These are phyloP conservation scores for Operophtera brumata DNA, from an alignment of 2,888 invertebrate genomes.

Conservation along the genomic window DNA sequence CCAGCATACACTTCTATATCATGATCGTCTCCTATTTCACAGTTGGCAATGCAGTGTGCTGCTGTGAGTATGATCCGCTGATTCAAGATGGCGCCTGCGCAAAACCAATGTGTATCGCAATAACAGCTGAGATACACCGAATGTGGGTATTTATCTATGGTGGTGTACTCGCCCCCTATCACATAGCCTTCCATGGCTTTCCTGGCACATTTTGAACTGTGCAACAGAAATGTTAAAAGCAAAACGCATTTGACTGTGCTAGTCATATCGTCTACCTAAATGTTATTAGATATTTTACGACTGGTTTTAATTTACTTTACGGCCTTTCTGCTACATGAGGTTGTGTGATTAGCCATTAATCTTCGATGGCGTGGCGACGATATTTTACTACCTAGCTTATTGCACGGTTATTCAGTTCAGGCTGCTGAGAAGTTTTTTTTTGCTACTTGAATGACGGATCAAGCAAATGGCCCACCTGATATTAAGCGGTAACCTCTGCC, in stretches of 20 bases:
- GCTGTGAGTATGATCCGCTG: slow-evolving; percentile 40
- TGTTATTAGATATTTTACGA: not conserved
- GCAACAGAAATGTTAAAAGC: not conserved
- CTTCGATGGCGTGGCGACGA: not conserved
- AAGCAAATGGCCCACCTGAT: too few relatives aligned
- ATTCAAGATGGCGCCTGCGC: slow-evolving; percentile 41
- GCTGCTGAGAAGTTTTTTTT: too few relatives aligned
- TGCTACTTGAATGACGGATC: too few relatives aligned
- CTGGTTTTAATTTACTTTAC: slow-evolving; percentile 10
- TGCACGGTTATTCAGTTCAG: too few relatives aligned
- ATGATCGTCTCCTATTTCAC: slow-evolving; percentile 1
- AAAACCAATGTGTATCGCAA: slow-evolving; percentile 28
- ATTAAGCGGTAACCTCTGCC: too few relatives aligned
- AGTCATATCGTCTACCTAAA: not conserved
- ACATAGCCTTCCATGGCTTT: slow-evolving; percentile 31
- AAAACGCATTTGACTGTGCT: slow-evolving; percentile 5
- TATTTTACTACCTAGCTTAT: slow-evolving; percentile 1
- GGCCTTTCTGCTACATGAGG: slow-evolving; percentile 3
- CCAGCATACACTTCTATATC: too few relatives aligned
- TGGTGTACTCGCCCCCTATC: slow-evolving; percentile 29
- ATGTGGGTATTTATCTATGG: slow-evolving; percentile 30
- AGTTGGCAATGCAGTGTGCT: slow-evolving; percentile 35
- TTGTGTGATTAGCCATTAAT: slow-evolving; percentile 1
- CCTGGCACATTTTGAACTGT: not conserved
- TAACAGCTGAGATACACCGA: slow-evolving; percentile 22